Conservation (phyloP, 2,888 invertebrate genomes). For the Hypsopygia costalis region DNA sequence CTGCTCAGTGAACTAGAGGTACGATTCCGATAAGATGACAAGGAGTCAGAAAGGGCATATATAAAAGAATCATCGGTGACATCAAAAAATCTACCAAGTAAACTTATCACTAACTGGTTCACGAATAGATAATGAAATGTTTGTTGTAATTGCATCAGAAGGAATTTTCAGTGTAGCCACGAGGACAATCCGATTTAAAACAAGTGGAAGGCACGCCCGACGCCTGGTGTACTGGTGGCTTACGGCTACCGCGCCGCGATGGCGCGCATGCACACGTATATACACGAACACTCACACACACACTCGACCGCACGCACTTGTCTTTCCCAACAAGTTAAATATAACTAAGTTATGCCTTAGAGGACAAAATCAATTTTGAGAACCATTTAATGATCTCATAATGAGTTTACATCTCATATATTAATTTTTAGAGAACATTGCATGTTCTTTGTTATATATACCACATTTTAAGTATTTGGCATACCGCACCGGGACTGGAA, state of each 20-base stretch:
- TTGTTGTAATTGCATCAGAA: too few species aligned
- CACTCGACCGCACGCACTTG: slow-evolving; percentile 8
- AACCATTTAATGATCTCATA: not conserved
- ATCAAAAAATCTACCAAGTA: too few species aligned
- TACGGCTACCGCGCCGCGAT: slow-evolving; percentile 43
- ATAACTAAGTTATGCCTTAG: not conserved
- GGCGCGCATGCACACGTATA: slow-evolving; percentile 39
- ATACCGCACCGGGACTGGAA: too few species aligned
- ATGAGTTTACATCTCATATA: not conserved
- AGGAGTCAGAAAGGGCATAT: too few species aligned
- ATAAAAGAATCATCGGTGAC: too few species aligned
- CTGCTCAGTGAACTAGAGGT: too few species aligned
- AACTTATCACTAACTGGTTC: too few species aligned
- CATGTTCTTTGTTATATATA: not conserved
- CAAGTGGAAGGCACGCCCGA: slow-evolving; percentile 56
- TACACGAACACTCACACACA: slow-evolving; percentile 39
- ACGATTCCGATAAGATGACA: too few species aligned
- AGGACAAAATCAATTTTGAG: not conserved
- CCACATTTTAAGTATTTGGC: too few species aligned
- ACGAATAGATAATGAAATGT: too few species aligned
- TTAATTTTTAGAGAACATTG: not conserved
- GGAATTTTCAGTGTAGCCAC: not conserved
- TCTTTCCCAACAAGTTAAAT: too few species aligned
- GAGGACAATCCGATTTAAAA: slow-evolving; percentile 25
- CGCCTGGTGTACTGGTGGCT: slow-evolving; percentile 55